Conservation (phyloP, 2,113 vertebrate species). For the Semnornis frantzii region DNA sequence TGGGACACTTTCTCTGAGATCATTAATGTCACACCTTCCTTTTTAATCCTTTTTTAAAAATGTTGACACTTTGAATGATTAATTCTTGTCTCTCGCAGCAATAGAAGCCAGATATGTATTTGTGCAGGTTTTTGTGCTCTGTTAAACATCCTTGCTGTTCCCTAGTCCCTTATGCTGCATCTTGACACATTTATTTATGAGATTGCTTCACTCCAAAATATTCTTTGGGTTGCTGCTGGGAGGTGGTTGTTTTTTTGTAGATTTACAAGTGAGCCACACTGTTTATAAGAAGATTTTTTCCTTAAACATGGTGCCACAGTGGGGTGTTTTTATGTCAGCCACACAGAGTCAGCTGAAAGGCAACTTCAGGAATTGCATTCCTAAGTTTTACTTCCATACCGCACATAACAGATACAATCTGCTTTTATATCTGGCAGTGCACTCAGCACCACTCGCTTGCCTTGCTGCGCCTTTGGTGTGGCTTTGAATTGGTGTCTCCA, state of each 20-base stretch:
- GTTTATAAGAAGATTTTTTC: neutral
- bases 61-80: neutral
- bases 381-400: neutral
- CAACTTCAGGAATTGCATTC: neutral
- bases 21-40: neutral
- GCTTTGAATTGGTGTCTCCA: neutral
- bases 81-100: neutral
- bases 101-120: accelerated
- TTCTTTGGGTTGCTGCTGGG: neutral
- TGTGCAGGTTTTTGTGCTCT: neutral
- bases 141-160: neutral
- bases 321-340: neutral
- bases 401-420: neutral
- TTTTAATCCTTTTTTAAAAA: neutral
- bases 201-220: neutral
- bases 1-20: neutral
- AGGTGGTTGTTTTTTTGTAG: neutral
- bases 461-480: neutral
- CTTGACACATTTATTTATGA: neutral
- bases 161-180: neutral
- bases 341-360: neutral
- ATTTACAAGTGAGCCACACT: neutral
- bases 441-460: neutral
- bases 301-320: neutral
- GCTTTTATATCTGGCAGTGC: neutral